Base-by-base conservation (phyloP, 2,888 invertebrate species). In the Leptarthrus brevirostris region DNA sequence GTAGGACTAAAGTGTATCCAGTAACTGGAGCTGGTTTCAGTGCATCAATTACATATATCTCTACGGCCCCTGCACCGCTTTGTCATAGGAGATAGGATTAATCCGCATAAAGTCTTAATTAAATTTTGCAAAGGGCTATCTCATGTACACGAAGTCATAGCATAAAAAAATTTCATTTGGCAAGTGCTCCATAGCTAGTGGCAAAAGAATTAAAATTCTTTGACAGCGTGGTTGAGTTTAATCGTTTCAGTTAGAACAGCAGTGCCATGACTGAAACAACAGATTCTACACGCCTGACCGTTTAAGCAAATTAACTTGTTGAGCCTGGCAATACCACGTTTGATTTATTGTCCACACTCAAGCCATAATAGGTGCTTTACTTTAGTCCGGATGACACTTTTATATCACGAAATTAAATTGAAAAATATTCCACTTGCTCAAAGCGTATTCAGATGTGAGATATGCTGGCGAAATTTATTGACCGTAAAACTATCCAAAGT, bases 401-500 rank as follows among this genome's bases (percentile, higher is more conserved):
- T 66, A 66, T 66, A 47, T 26, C 66, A 49, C 26, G 66, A 49
- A 66, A 66, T 66, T 66, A 66, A 66, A 66, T 66, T 70, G 70
- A 53, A 34, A 53, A 70, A 70, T 70, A 70, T 53, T 70, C 53
- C 53, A 30, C 30, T 30, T 52, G 70, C 53, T 53, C 49, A 53
- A 70, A 70, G 53, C 53, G 70, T 70, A n/a, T n/a, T n/a, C 53
- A 70, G 53, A 70, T 70, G 54, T 54, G 36, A 70, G 70, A 70
- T 70, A 70, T 54, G 52, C 24, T 40, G 22, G 52, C 24, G 36
- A 70, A 70, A 70, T 70, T 70, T 70, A 70, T 70, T 70, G 70
- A 70, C 70, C 70, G 70, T 70, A 70, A 70, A 70, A 70, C 70
- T 70, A 70, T 70, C 53, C 53, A 54, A 70, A 70, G 53, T 70